phyloP scores from a whole-genome alignment of 2,113 vertebrate species.

The Orientallactaga bullata region DNA sequence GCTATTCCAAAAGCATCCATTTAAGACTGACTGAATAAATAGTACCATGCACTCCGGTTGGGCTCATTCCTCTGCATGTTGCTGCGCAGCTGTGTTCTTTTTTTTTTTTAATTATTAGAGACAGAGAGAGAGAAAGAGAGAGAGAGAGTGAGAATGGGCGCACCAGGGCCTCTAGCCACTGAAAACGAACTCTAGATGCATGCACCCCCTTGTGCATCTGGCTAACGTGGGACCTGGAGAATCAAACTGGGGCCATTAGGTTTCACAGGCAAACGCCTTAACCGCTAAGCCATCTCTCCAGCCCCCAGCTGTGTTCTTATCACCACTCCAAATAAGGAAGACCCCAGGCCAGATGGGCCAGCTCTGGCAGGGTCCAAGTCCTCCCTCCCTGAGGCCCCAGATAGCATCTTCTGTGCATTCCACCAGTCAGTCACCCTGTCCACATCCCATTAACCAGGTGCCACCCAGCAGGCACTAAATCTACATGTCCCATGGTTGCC shows the following conservation, averaged over 20 bases:
- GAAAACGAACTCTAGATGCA: too few species aligned
- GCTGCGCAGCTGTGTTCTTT: background rate
- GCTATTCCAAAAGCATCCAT: constrained; percentile 60
- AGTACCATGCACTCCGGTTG: background rate
- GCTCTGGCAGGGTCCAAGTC: background rate
- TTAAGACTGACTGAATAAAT: constrained; percentile 66
- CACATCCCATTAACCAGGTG: background rate
- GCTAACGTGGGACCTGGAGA: too few species aligned
- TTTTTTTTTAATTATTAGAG: too few species aligned
- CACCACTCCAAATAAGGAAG: background rate
- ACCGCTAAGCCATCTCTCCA: too few species aligned
- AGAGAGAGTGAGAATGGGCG: too few species aligned
- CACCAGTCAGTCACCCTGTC: background rate
- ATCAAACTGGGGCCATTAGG: too few species aligned
- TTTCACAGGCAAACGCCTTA: too few species aligned
- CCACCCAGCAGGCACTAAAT: background rate
- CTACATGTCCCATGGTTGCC: background rate
- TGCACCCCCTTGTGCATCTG: too few species aligned
- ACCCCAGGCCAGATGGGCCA: background rate
- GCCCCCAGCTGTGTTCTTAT: background rate
- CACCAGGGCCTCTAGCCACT: too few species aligned
- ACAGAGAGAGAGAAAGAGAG: too few species aligned
- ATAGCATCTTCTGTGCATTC: accelerated
- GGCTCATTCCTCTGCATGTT: background rate
- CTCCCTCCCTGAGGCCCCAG: background rate